These are phyloP conservation scores for Thymallus thymallus DNA, from an alignment of 2,113 vertebrate genomes.

Conservation along the genomic window DNA sequence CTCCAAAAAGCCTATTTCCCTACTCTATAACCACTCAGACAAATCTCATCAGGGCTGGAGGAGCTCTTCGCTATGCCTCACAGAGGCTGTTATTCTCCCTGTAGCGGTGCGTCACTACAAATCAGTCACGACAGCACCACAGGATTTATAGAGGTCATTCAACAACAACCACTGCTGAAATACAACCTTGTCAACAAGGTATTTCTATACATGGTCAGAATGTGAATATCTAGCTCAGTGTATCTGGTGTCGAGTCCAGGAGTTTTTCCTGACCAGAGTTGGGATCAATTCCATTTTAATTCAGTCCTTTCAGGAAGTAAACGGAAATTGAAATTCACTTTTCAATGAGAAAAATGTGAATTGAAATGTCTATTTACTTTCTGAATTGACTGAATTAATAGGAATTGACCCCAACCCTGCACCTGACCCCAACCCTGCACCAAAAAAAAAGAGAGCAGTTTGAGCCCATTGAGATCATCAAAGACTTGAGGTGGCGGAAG, in stretches of 20 bases:
- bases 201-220: too few relatives aligned
- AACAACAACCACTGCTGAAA: background rate
- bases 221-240: too few relatives aligned
- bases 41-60: background rate
- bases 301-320: too few relatives aligned
- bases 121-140: background rate
- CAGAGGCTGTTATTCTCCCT: background rate
- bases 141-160: background rate
- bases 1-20: background rate
- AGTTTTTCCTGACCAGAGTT: too few relatives aligned
- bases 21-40: background rate
- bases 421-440: too few relatives aligned
- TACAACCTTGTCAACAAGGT: background rate
- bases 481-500: background rate
- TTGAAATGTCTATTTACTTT: too few relatives aligned
- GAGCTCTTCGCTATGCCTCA: background rate
- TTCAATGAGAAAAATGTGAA: too few relatives aligned
- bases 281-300: too few relatives aligned
- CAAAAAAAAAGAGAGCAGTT: background rate
- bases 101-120: background rate
- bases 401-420: too few relatives aligned
- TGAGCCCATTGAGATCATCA: background rate
- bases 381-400: too few relatives aligned
- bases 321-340: too few relatives aligned
- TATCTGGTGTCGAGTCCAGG: too few relatives aligned